Evolutionary conservation across 2,113 vertebrate species (phyloP).

Genomic region (Poicephalus gulielmi): DNA sequence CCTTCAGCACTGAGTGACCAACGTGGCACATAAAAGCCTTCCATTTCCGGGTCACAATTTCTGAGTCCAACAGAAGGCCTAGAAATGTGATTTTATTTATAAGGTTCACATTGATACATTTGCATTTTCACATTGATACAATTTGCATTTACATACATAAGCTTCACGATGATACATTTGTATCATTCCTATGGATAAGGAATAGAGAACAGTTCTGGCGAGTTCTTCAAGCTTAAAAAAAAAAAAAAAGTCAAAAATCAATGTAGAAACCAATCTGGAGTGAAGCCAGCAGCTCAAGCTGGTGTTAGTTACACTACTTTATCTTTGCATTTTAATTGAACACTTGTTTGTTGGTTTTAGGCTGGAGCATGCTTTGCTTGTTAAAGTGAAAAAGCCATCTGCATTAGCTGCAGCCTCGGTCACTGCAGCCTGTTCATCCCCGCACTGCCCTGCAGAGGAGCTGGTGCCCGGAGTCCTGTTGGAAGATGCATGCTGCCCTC

Average conservation of each 20-base stretch:
- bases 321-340: background rate
- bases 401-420: rapidly evolving
- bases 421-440: background rate
- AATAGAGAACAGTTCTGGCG: background rate
- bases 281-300: background rate
- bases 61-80: too few species aligned
- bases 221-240: background rate
- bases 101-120: background rate
- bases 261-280: background rate
- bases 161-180: background rate
- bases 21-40: rapidly evolving
- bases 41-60: background rate
- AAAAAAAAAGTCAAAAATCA: background rate
- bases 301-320: background rate
- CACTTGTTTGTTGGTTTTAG: rapidly evolving
- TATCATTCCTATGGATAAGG: rapidly evolving
- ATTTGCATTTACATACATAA: too few species aligned
- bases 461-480: too few species aligned
- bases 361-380: rapidly evolving
- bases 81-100: background rate
- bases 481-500: background rate
- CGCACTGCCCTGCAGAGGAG: background rate
- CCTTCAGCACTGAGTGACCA: background rate
- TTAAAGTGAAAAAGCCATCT: rapidly evolving
- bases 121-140: too few species aligned